A percentile compares a stretch with the other conserved stretches of the same genome.
Conservation (phyloP, 1,140 invertebrate species). For the Drosophila melanogaster region DNA sequence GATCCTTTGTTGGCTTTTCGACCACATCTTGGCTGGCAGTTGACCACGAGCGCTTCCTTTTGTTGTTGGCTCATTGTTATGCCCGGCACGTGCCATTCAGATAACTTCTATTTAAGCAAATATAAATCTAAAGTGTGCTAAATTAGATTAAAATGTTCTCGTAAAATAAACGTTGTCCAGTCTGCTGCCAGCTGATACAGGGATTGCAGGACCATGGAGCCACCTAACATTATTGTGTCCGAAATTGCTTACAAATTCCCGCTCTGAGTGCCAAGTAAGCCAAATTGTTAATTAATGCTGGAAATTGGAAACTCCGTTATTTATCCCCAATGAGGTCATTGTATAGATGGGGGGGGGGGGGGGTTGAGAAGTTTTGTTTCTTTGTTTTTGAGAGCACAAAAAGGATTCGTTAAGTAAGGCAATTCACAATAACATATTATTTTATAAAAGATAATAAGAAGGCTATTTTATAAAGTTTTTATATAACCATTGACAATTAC, state of each 20-base stretch:
- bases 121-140: constrained; percentile 83
- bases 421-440: not conserved
- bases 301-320: constrained; percentile 49
- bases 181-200: constrained; percentile 8
- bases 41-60: constrained; percentile 29
- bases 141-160: constrained; percentile 83
- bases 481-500: not conserved
- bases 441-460: not conserved
- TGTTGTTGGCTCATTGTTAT: constrained; percentile 50
- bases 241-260: constrained; percentile 35
- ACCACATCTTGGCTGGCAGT: constrained; percentile 10
- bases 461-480: too few relatives aligned
- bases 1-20: constrained; percentile 36
- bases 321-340: constrained; percentile 9
- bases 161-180: constrained; percentile 64
- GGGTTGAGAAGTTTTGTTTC: not conserved
- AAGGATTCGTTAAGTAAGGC: not conserved
- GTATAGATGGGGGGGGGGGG: not conserved
- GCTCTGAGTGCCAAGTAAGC: constrained; percentile 10
- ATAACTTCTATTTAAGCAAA: constrained; percentile 83
- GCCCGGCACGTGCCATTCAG: constrained; percentile 72
- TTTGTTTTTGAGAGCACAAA: not conserved
- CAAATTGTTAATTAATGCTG: constrained; percentile 65
- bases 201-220: not conserved
- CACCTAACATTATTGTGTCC: constrained; percentile 24